Conservation (phyloP, 1,140 invertebrate genomes). For the Lordiphosa collinella region DNA sequence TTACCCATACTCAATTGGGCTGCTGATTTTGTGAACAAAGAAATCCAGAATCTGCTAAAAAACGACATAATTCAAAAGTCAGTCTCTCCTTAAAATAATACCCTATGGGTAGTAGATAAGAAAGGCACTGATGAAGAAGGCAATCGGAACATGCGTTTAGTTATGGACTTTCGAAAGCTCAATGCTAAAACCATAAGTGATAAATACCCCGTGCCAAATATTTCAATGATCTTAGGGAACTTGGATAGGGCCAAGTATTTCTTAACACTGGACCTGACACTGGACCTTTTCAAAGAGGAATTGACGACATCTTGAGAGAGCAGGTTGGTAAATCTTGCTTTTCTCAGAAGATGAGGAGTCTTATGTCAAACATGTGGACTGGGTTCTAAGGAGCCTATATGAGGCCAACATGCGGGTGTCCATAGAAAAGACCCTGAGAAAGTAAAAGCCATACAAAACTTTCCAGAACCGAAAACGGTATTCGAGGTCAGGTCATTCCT, state of each 20-base stretch:
- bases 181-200: too few relatives aligned
- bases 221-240: constrained; percentile 1
- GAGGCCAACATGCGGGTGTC: constrained; percentile 79
- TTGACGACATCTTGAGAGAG: too few relatives aligned
- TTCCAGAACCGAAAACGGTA: too few relatives aligned
- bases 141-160: too few relatives aligned
- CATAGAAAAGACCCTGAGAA: constrained; percentile 78
- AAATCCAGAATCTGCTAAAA: constrained; percentile 33
- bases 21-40: constrained; percentile 35
- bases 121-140: too few relatives aligned
- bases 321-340: constrained; percentile 9
- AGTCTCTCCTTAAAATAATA: background rate
- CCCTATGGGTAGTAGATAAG: too few relatives aligned
- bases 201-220: constrained; percentile 9
- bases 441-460: too few relatives aligned
- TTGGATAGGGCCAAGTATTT: constrained; percentile 1
- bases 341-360: constrained; percentile 15
- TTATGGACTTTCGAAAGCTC: too few relatives aligned
- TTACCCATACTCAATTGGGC: constrained; percentile 36
- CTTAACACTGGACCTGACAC: constrained; percentile 2
- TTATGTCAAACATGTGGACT: constrained; percentile 12
- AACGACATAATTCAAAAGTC: constrained; percentile 26
- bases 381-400: constrained; percentile 40
- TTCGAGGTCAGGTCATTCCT: too few relatives aligned
- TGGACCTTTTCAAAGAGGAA: constrained; percentile 19